Evolutionary conservation across 2,797 vertebrate species (phyloP).

Genomic region (Sebastes ruberrimus): DNA sequence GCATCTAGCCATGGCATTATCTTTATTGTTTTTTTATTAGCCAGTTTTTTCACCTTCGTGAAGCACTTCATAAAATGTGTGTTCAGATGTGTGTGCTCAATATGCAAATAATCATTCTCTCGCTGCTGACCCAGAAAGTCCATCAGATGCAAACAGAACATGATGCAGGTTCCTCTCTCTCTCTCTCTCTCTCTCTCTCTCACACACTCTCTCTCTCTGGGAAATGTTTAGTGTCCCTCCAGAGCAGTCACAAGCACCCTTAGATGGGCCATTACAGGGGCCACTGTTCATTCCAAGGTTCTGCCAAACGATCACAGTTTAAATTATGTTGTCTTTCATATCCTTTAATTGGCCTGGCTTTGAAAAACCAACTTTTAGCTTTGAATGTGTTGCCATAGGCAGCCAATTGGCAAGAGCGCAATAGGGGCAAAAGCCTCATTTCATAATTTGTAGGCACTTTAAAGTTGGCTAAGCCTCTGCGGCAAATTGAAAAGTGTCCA

Average conservation of each 20-base stretch:
- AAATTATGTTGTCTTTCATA: constrained; percentile 83
- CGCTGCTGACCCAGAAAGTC: constrained; percentile 75
- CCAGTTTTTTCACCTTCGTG: constrained; percentile 59
- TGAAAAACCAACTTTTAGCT: constrained; percentile 83
- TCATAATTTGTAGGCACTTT: constrained; percentile 86
- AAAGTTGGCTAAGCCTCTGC: constrained; percentile 81
- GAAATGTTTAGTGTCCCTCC: constrained; percentile 59
- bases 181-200: background rate
- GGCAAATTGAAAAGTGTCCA: constrained; percentile 82
- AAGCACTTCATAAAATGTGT: constrained; percentile 76
- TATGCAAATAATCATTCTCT: constrained; percentile 76
- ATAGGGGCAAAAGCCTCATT: constrained; percentile 82
- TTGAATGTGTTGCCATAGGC: constrained; percentile 81
- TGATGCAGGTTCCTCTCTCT: constrained; percentile 22
- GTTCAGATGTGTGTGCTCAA: constrained; percentile 63
- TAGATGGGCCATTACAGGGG: constrained; percentile 72
- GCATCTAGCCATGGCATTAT: constrained; percentile 93
- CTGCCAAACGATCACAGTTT: constrained; percentile 81
- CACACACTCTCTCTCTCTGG: constrained; percentile 13
- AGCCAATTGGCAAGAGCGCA: constrained; percentile 84
- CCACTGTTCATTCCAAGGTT: constrained; percentile 74
- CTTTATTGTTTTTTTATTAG: constrained; percentile 93
- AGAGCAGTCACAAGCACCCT: constrained; percentile 63
- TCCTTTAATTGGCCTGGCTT: constrained; percentile 84
- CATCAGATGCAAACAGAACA: constrained; percentile 65